Base-by-base conservation (phyloP, 1,140 invertebrate genomes). In the Zaprionus kolodkinae region DNA sequence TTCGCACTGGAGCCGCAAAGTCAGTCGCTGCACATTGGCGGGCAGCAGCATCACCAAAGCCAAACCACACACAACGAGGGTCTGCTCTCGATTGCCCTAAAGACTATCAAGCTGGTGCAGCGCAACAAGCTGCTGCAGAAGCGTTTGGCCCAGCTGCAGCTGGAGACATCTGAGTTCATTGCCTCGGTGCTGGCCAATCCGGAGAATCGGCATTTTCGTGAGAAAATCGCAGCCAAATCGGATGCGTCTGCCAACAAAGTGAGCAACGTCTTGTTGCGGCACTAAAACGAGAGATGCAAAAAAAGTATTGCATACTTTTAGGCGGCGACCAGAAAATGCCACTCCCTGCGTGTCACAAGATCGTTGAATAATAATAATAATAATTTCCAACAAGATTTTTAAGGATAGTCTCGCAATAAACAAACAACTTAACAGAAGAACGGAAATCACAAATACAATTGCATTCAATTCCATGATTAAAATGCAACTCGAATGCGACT, bases 121-220 rank as follows among this genome's bases (percentile, higher is more conserved):
- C 88, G 91, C n/a, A 92, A 92, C 54, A 87, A 86, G 57, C 38
- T 92, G 56, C 60, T 92, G 38, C 91, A 92, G 40, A 76, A 81
- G 57, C 87, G 91, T 35, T 36, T 92, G 40, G 65, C 81, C 0
- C 79, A 92, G 35, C 50, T 92, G 59, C 91, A 92, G 61, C 43
- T 86, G 43, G 91, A 92, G 68, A 92, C 91, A 2, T 88, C 82
- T 7, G 76, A 88, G 69, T 92, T 92, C 40, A 91, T 92, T 56
- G 77, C 91, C 63, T 92, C 91, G 33, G 89, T 92, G 25, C 43
- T 92, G 78, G 79, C 86, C 30, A 92, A 92, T 81, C 91, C 91
- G 6, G 91, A 92, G 61, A 92, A 92, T 63, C 73, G 78, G 11
- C 81, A 91, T 54, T 80, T 92, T 30, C 83, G 86, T n/a, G 76